Evolutionary conservation across 1,140 invertebrate genomes (phyloP).

Genomic region (Lucilia sericata): DNA sequence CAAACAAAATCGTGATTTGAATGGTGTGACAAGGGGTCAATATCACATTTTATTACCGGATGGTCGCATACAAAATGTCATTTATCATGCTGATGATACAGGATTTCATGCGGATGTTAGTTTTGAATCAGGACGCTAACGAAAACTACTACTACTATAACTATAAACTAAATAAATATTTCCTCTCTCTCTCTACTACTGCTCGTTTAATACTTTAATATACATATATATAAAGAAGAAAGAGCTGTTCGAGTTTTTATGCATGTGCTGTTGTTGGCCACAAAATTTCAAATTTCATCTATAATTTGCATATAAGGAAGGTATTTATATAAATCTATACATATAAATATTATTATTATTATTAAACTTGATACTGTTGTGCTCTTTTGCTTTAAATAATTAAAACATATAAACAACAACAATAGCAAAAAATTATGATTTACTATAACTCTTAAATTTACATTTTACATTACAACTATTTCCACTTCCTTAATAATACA

Average conservation of each 20-base stretch:
- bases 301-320: conserved; percentile 40
- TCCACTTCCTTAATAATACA: no score
- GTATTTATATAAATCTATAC: conserved; percentile 2
- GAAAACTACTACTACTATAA: not conserved
- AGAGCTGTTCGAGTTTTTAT: not conserved
- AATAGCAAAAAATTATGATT: not conserved
- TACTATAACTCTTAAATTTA: not conserved
- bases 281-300: not conserved
- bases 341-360: not conserved
- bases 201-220: not conserved
- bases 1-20: conserved; percentile 73
- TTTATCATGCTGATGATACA: conserved; percentile 79
- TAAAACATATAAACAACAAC: conserved; percentile 21
- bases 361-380: no score
- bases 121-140: conserved; percentile 66
- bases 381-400: not conserved
- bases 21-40: conserved; percentile 77
- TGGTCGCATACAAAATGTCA: conserved; percentile 80
- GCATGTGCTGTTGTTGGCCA: no score
- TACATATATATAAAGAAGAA: not conserved
- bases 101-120: conserved; percentile 83
- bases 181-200: not conserved
- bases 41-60: conserved; percentile 85
- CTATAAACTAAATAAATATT: not conserved
- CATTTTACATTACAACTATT: not conserved